A percentile compares a stretch with the other conserved stretches of the same genome.
phyloP scores from a whole-genome alignment of 2,888 invertebrate genomes.

The Polyommatus iphigenia region DNA sequence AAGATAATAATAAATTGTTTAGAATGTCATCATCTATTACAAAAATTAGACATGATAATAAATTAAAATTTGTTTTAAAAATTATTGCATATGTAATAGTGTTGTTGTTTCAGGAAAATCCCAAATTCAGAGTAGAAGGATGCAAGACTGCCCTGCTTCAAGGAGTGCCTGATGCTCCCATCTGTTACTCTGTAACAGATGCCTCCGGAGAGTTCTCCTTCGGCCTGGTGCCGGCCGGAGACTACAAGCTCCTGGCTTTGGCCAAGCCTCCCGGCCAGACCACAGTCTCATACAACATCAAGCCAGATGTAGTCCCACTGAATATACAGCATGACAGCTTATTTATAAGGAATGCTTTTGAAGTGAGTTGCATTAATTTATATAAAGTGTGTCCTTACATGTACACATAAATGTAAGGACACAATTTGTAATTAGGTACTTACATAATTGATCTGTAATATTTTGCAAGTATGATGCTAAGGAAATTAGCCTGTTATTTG shows the following conservation, averaged over 20 bases:
- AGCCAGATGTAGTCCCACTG: conserved; percentile 85
- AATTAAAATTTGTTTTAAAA: neutral
- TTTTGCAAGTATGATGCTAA: too few relatives aligned
- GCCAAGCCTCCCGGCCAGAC: conserved; percentile 74
- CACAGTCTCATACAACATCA: conserved; percentile 88
- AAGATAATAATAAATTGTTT: too few relatives aligned
- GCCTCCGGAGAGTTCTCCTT: conserved; percentile 88
- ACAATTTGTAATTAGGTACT: conserved; percentile 44
- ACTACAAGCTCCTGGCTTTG: conserved; percentile 86
- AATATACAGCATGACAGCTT: conserved; percentile 85
- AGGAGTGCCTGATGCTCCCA: conserved; percentile 79
- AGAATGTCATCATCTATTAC: too few relatives aligned
- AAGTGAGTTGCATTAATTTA: conserved; percentile 71
- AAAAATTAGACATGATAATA: neutral
- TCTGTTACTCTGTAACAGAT: conserved; percentile 88
- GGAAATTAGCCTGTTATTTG: too few relatives aligned
- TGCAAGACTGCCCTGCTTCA: conserved; percentile 81
- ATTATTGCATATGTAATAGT: neutral
- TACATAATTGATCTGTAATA: too few relatives aligned
- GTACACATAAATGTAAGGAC: too few relatives aligned
- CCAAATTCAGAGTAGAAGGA: conserved; percentile 72
- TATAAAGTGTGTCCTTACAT: neutral
- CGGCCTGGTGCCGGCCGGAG: conserved; percentile 89
- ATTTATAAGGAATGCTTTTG: conserved; percentile 83
- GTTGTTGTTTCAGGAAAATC: conserved; percentile 56